phyloP scores from a whole-genome alignment of 2,797 vertebrate genomes.

The Galaxias olidus region DNA sequence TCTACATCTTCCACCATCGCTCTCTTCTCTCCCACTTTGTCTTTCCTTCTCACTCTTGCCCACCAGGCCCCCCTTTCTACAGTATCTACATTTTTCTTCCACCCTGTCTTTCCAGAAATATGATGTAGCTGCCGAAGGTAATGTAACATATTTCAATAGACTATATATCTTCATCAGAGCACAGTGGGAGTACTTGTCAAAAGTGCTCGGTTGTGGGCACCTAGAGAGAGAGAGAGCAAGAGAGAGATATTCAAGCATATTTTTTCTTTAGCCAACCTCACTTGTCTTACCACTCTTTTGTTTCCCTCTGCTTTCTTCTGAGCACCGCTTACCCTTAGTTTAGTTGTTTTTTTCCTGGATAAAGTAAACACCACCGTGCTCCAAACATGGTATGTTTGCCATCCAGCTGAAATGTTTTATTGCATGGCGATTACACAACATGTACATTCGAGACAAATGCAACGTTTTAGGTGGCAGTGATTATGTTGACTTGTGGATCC shows the following conservation, averaged over 20 bases:
- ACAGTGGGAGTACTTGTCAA: background rate
- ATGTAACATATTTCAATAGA: background rate
- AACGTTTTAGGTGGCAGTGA: background rate
- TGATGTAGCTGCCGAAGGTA: background rate
- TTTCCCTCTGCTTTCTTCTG: conserved; percentile 7
- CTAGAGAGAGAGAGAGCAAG: conserved; percentile 4
- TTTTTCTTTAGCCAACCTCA: no score
- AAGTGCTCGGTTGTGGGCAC: conserved; percentile 1
- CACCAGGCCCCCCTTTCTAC: no score
- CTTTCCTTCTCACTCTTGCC: background rate
- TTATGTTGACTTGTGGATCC: no score
- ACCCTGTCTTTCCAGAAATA: no score
- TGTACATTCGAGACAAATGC: background rate
- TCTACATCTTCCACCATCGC: no score
- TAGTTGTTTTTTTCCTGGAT: conserved; percentile 10
- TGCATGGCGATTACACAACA: background rate
- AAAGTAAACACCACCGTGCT: background rate
- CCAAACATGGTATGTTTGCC: no score
- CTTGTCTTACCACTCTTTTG: no score
- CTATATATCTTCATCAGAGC: conserved; percentile 10
- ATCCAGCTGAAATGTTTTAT: no score
- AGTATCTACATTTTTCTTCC: no score
- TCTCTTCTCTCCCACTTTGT: conserved; percentile 12
- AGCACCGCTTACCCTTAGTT: conserved; percentile 23
- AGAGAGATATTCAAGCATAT: background rate